A percentile compares a stretch with the other conserved stretches of the same genome.
phyloP scores from a whole-genome alignment of 2,113 vertebrate species.

The rat (Rattus norvegicus) region GRCr8 NC_086022.1:96127001-96127500 shows the following conservation, averaged over 20 bases:
- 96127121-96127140: not conserved
- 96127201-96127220: not conserved
- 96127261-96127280: not conserved
- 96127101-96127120: not conserved
- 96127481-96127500: not conserved
- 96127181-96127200: not conserved
- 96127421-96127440: not conserved
- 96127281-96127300: not conserved
- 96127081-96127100: not conserved
- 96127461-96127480: slow-evolving; percentile 45
- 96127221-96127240: not conserved
- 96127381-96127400: not conserved
- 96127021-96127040: not conserved
- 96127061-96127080: not conserved
- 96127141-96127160: not conserved
- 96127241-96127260: not conserved
- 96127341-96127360: not conserved
- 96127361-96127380: not conserved
- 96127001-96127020: not conserved
- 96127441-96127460: not conserved
- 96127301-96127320: not conserved
- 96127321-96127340: not conserved
- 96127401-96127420: not conserved
- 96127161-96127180: not conserved
- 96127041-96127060: not conserved